These are phyloP conservation scores for Dolichoris vasculosae DNA, from an alignment of 1,140 invertebrate species.

Conservation along the genomic window DNA sequence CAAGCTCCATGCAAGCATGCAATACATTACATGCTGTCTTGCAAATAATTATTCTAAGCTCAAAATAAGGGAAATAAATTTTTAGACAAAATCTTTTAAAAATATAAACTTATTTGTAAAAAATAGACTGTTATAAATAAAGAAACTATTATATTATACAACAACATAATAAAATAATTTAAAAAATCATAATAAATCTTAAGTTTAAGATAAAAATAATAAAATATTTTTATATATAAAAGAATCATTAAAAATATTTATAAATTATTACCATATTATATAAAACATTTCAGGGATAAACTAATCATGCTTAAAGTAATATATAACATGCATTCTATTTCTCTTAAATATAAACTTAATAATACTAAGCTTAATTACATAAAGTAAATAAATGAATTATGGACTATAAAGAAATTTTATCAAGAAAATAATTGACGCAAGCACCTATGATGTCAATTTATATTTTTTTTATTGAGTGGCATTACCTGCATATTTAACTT, in stretches of 20 bases:
- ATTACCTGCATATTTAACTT: conserved; percentile 93
- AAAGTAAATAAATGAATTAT: conserved; percentile 31
- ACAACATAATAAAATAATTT: background rate
- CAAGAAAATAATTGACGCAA: conserved; percentile 41
- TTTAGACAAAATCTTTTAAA: background rate
- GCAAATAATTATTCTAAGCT: conserved; percentile 32
- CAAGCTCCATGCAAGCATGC: conserved; percentile 34
- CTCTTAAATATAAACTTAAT: conserved; percentile 26
- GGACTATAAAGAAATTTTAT: conserved; percentile 19
- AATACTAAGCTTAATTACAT: conserved; percentile 26
- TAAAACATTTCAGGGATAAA: conserved; percentile 18
- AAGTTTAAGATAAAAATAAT: background rate
- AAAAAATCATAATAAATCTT: background rate
- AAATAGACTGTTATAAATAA: conserved; percentile 34
- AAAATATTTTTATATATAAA: background rate
- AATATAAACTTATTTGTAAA: conserved; percentile 6
- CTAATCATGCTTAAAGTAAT: conserved; percentile 38
- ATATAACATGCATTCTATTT: conserved; percentile 32
- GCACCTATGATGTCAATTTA: conserved; percentile 34
- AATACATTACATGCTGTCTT: conserved; percentile 11
- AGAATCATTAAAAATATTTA: conserved; percentile 12
- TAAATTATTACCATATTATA: conserved; percentile 16
- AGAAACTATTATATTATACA: conserved; percentile 13
- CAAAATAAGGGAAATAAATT: conserved; percentile 18
- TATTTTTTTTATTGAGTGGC: conserved; percentile 59